Evolutionary conservation across 2,113 vertebrate genomes (phyloP).

Genomic region (Ellobius talpinus): DNA sequence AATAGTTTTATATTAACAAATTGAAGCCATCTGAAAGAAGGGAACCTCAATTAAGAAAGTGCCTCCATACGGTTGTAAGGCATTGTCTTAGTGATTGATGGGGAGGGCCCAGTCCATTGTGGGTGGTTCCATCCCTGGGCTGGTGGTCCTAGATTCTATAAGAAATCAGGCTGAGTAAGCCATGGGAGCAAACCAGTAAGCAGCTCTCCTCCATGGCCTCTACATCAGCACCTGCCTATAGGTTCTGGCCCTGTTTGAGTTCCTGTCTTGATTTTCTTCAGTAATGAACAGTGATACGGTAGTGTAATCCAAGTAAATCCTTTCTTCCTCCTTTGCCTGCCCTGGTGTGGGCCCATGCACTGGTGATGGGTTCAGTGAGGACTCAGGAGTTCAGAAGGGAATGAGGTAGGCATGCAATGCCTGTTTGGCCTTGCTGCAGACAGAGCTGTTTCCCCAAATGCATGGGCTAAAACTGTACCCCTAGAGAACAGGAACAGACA

Average conservation of each 20-base stretch:
- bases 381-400: not conserved
- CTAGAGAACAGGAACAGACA: not conserved
- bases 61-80: not conserved
- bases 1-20: not conserved
- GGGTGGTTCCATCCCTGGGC: not conserved
- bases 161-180: not conserved
- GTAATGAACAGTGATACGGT: not conserved
- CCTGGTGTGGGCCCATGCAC: not conserved
- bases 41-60: not conserved
- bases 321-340: not conserved
- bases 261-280: not conserved
- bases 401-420: not conserved
- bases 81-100: not conserved
- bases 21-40: not conserved
- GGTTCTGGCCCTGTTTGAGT: not conserved
- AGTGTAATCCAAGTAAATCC: not conserved
- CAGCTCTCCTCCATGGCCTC: not conserved
- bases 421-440: not conserved
- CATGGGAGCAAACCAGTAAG: not conserved
- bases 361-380: not conserved
- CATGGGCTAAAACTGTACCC: not conserved
- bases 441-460: not conserved
- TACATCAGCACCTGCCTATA: not conserved
- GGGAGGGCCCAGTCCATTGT: too few species aligned
- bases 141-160: not conserved